phyloP scores from a whole-genome alignment of 1,140 invertebrate genomes.

The Rhysida immarginata region DNA sequence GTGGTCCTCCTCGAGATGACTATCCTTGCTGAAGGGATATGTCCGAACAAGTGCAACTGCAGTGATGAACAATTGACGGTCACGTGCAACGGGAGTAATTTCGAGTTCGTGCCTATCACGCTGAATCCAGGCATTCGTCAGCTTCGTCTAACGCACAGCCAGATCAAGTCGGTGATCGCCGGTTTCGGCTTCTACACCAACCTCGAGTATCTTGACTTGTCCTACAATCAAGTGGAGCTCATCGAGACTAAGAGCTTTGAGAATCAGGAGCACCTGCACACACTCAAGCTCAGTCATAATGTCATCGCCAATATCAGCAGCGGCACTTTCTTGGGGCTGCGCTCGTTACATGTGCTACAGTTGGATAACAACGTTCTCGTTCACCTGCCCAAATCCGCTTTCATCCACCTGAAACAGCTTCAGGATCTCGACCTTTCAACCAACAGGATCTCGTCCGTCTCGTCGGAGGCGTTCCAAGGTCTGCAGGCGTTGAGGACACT shows the following conservation, averaged over 20 bases:
- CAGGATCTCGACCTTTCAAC: slow-evolving; percentile 73
- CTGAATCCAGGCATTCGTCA: slow-evolving; percentile 51
- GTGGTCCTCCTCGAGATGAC: neutral
- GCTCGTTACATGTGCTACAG: slow-evolving; percentile 58
- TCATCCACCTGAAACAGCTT: slow-evolving; percentile 52
- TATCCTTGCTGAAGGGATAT: slow-evolving; percentile 34
- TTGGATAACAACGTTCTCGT: slow-evolving; percentile 66
- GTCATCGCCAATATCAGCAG: slow-evolving; percentile 63
- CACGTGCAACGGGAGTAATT: slow-evolving; percentile 60
- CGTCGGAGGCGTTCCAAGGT: slow-evolving; percentile 59
- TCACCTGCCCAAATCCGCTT: slow-evolving; percentile 49
- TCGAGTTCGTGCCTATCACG: slow-evolving; percentile 78
- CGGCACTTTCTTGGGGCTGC: slow-evolving; percentile 52
- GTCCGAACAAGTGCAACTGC: slow-evolving; percentile 62
- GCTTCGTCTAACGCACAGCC: slow-evolving; percentile 43
- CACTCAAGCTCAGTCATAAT: slow-evolving; percentile 67
- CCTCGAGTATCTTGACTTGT: slow-evolving; percentile 64
- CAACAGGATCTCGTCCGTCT: slow-evolving; percentile 66
- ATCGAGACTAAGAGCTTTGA: slow-evolving; percentile 3
- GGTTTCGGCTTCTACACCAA: slow-evolving; percentile 74
- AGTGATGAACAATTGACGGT: slow-evolving; percentile 79
- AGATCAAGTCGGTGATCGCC: slow-evolving; percentile 19
- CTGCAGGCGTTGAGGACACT: slow-evolving; percentile 55
- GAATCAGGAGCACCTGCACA: slow-evolving; percentile 34
- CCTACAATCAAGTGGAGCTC: slow-evolving; percentile 40